phyloP scores from a whole-genome alignment of 1,140 invertebrate genomes.

The Calycopis cecrops region DNA sequence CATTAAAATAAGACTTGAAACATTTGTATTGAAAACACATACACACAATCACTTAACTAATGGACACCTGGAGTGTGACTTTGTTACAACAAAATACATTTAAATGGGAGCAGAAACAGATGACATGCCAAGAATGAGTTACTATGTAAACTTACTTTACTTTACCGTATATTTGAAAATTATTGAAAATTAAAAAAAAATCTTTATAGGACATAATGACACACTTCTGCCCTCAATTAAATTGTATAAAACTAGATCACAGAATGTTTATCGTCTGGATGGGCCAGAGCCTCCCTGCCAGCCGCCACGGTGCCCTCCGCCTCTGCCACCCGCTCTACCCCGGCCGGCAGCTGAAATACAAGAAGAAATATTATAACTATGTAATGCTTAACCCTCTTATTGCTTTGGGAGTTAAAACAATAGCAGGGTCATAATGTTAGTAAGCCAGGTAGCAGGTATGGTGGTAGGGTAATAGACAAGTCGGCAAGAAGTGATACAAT shows the following conservation, averaged over 20 bases:
- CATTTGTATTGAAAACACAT: background rate
- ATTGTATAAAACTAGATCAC: conserved; percentile 3
- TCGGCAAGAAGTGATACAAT: too few species aligned
- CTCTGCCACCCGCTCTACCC: conserved; percentile 56
- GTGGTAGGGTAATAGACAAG: too few species aligned
- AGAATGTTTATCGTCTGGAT: conserved; percentile 42
- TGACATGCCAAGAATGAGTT: too few species aligned
- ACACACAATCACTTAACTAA: background rate
- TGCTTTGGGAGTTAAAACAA: too few species aligned
- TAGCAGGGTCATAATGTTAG: too few species aligned
- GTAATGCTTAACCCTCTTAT: background rate
- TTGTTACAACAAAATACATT: background rate
- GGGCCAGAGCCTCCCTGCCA: conserved; percentile 70
- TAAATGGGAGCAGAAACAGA: background rate
- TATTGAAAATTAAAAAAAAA: too few species aligned
- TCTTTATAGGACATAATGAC: too few species aligned
- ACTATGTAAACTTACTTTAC: too few species aligned
- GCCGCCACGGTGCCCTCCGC: conserved; percentile 63
- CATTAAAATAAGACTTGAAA: conserved; percentile 2
- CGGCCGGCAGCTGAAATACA: conserved; percentile 63
- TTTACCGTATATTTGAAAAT: too few species aligned
- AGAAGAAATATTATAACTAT: conserved; percentile 8
- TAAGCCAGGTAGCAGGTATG: too few species aligned
- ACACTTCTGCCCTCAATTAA: background rate
- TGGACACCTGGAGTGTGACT: background rate